These are phyloP conservation scores for Atta cephalotes DNA, from an alignment of 1,140 invertebrate species.

Conservation along the genomic window DNA sequence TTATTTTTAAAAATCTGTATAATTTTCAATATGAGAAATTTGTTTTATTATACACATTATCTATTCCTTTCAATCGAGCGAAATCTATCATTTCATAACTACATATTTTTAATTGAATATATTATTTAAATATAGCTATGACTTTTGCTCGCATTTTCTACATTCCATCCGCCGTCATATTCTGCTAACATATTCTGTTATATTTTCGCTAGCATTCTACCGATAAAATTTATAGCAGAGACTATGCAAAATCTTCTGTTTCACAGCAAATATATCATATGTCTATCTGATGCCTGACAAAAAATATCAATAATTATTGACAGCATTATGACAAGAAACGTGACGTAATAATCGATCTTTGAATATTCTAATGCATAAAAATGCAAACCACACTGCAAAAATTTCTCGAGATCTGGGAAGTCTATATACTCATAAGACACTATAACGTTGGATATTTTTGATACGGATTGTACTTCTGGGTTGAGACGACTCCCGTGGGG, in stretches of 20 bases:
- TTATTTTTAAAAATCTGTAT: not conserved
- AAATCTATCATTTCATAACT: too few species aligned
- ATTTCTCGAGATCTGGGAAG: not conserved
- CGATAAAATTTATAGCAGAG: not conserved
- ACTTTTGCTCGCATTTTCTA: not conserved
- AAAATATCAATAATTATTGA: not conserved
- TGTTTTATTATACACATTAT: too few species aligned
- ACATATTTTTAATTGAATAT: not conserved
- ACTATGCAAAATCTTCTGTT: not conserved
- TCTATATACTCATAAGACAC: not conserved
- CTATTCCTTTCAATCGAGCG: not conserved
- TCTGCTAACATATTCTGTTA: not conserved
- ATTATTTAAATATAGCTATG: not conserved
- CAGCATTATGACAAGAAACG: not conserved
- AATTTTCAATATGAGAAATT: too few species aligned
- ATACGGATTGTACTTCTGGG: constrained; percentile 59
- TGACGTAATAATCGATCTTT: not conserved
- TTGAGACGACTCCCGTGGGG: constrained; percentile 57
- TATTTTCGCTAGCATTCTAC: not conserved
- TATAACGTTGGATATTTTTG: constrained; percentile 56
- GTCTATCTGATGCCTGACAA: too few species aligned
- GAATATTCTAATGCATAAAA: not conserved
- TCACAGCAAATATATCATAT: too few species aligned
- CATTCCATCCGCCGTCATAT: not conserved
- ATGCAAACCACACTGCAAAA: not conserved